A percentile compares a stretch with the other conserved stretches of the same genome.
Evolutionary conservation across 2,113 vertebrate genomes (phyloP).

Genomic region (Pteropus alecto): DNA sequence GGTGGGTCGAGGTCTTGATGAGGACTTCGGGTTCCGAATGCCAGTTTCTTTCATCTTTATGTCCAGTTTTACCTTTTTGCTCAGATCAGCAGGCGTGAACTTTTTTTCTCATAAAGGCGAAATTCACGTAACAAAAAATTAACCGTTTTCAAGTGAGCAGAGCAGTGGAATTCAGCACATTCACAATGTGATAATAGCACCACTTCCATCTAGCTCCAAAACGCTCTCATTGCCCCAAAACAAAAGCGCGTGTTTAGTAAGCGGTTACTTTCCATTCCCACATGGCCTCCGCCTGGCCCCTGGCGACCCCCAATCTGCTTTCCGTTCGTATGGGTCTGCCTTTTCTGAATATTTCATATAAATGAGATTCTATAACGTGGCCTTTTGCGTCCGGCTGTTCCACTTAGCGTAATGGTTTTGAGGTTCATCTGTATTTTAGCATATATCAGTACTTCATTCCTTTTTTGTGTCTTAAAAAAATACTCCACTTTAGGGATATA

Average conservation of each 20-base stretch:
- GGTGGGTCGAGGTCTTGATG: neutral
- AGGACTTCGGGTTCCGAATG: neutral
- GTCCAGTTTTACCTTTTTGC: neutral
- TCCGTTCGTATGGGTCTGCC: neutral
- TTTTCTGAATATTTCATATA: neutral
- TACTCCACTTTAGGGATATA: neutral
- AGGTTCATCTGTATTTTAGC: neutral
- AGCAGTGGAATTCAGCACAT: neutral
- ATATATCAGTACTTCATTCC: neutral
- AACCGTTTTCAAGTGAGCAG: neutral
- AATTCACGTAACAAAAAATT: neutral
- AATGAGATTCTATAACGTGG: neutral
- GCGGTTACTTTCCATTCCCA: neutral
- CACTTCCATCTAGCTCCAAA: neutral
- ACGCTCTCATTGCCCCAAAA: neutral
- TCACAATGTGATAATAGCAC: neutral
- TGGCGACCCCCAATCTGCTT: neutral
- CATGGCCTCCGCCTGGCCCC: neutral
- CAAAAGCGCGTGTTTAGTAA: neutral
- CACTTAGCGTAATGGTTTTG: neutral
- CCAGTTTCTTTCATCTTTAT: neutral
- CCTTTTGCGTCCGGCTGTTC: neutral
- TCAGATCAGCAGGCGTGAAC: neutral
- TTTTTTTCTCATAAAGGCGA: neutral
- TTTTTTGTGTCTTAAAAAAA: neutral